A percentile compares a stretch with the other conserved stretches of the same genome.
phyloP scores from a whole-genome alignment of 23 tunicate genomes.

The Ascidia mentula region DNA sequence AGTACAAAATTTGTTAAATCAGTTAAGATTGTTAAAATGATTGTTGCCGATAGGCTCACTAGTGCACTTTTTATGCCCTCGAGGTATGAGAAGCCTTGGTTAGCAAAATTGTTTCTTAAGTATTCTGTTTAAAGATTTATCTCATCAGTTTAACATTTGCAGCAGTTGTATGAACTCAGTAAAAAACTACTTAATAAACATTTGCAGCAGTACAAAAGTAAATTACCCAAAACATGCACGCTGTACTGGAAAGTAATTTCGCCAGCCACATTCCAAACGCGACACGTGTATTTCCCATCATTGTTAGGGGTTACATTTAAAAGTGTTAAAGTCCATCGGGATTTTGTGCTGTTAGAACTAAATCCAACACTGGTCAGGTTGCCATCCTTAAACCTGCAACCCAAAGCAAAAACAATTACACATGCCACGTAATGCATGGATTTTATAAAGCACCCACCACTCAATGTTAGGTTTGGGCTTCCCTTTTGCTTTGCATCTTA shows the following conservation, averaged over 20 bases:
- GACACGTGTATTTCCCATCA: constrained; percentile 70
- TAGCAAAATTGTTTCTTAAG: too few relatives aligned
- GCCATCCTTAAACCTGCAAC: constrained; percentile 69
- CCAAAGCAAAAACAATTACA: not conserved
- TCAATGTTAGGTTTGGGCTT: constrained; percentile 54
- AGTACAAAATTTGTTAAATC: too few relatives aligned
- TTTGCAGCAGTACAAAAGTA: not conserved
- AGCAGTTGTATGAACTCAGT: too few relatives aligned
- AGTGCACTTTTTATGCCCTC: too few relatives aligned
- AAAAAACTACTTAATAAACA: too few relatives aligned
- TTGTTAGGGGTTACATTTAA: constrained; percentile 22
- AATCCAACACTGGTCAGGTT: constrained; percentile 24
- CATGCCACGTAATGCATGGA: not conserved
- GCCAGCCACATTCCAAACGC: constrained; percentile 74
- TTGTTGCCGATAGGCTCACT: too few relatives aligned
- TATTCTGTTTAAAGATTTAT: too few relatives aligned
- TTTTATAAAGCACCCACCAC: constrained; percentile 35
- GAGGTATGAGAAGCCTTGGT: too few relatives aligned
- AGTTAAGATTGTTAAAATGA: too few relatives aligned
- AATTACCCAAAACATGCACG: not conserved
- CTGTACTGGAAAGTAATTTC: constrained; percentile 51
- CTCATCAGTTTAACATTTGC: too few relatives aligned
- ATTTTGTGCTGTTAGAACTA: not conserved
- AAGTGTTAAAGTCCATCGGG: constrained; percentile 52
- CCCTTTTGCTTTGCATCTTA: constrained; percentile 70